Evolutionary conservation across 2,113 vertebrate genomes (phyloP), one percentile per base, ranked within the genome.

Genomic region (Chamaea fasciata): DNA sequence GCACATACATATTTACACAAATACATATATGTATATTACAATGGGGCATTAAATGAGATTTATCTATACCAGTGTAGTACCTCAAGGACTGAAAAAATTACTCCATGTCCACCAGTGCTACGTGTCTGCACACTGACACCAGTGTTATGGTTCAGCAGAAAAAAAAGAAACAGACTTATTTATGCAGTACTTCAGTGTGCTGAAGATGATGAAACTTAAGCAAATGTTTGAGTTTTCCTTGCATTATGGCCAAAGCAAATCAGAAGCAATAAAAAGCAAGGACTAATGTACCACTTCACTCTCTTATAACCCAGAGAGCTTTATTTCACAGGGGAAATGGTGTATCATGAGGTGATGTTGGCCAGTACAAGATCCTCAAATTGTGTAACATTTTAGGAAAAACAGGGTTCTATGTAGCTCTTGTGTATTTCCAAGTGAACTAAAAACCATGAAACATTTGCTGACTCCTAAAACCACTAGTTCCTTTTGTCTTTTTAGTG

Each of bases 221-320:
- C 81, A 95, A 91, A 95, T 67, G 63, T 91, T 95, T 83, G 84
- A 69, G 46, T 94, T 95, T 96, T 91, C 71, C 50, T 91, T 95
- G 89, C 42, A 26, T 63, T 74, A 9, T 59, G 78, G 87, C 87
- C 93, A 94, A 91, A 91, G 87, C 75, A 92, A 94, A 94, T 77
- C 85, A 69, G 65, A 92, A 73, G 50, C 26, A 87, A 71, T 87
- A 93, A 83, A 92, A 95, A 85, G 60, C 37, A 62, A 89, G 39
- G 53, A 71, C 64, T 81, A 71, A 75, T 2, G 3, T 44, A 44
- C 33, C 23, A 3, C 70, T 95, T 94, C 59, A 80, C 67, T 55
- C 46, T 65, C 2, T 91, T 92, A 37, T 31, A 85, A 62, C 59
- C 59, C 74, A 80, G 52, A 83, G 67, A 60, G 53, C 23, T 83